Conservation (phyloP, 2,888 invertebrate species). For the Epicampocera succincta region DNA sequence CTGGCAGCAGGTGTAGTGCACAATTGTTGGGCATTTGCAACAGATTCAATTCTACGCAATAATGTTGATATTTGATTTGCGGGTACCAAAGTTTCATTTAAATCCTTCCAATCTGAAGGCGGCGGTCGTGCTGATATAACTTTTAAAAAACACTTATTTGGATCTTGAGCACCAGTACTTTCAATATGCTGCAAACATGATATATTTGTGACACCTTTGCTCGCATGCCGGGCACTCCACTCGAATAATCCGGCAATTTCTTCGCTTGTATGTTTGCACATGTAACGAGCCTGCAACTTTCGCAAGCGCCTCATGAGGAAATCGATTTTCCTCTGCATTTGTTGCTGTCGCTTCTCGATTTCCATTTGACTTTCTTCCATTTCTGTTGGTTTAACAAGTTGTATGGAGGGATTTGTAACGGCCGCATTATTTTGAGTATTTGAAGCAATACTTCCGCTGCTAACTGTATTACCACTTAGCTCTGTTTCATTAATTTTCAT, state of each 20-base stretch:
- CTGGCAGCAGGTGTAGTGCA: constrained; percentile 72
- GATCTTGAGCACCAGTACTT: constrained; percentile 50
- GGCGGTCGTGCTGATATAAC: constrained; percentile 75
- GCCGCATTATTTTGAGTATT: constrained; percentile 34
- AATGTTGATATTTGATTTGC: constrained; percentile 84
- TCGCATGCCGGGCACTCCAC: constrained; percentile 84
- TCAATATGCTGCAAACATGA: constrained; percentile 61
- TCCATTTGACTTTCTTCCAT: constrained; percentile 76
- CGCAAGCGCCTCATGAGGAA: constrained; percentile 88
- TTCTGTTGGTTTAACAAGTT: constrained; percentile 69
- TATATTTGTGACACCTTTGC: constrained; percentile 58
- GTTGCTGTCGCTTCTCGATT: constrained; percentile 78
- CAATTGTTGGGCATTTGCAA: constrained; percentile 78
- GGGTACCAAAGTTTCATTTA: constrained; percentile 82
- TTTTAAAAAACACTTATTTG: constrained; percentile 66
- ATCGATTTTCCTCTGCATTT: constrained; percentile 87
- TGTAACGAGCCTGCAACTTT: constrained; percentile 88
- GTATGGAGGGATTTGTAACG: constrained; percentile 60
- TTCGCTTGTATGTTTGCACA: constrained; percentile 90
- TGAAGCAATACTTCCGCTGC: constrained; percentile 13
- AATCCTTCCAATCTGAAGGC: constrained; percentile 75
- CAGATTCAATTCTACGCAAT: constrained; percentile 78
- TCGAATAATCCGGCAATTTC: constrained; percentile 90
- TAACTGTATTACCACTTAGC: constrained; percentile 41
- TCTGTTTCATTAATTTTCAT: constrained; percentile 68